Base-by-base conservation (phyloP, 2,113 vertebrate species). In the Maccullochella peelii region DNA sequence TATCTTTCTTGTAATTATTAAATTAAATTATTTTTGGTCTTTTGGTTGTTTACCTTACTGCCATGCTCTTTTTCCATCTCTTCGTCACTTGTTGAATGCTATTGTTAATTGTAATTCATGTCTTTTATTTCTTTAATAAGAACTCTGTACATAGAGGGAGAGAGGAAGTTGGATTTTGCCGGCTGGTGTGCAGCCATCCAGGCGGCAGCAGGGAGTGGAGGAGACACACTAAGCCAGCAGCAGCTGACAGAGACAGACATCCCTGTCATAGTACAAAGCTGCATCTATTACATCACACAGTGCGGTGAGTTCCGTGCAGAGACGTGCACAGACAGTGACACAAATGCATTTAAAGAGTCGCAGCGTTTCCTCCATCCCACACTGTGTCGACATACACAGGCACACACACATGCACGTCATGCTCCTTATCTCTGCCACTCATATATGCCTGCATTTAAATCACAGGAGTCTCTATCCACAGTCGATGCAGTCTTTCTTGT, bases 281-380 rank as follows among this genome's bases (percentile, higher is more conserved):
- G 97, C 83, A 96, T 99, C 6, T 94, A 94, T 87, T 98, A 97
- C 91, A 97, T 98, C 96, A 98, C 97, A 0, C 96, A 97, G 91
- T 98, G 95, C 0, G 98, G 98, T 99, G 91, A 77, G 96, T 76
- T 20, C 61, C 71, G 44, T 23, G 25, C 59, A 38, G 30, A 47
- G 49, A 68, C 5, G 4, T 20, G 49, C 68, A 54, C 27, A 38
- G 18, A 82, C 15, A 4, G 9, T 6, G 47, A 65, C 11, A 54
- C 21, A 25, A 50, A 77, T 16, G 7, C 21, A 21, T 73, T 42
- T 20, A 21, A 36, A 59, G 50, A 27, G 18, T n/a, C 14, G n/a
- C 38, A 15, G 6, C 2, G 21, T 38, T 55, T 15, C 0, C 20
- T 42, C 55, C 2, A 3, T 73, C 20, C 27, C 77, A 16, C 42